phyloP scores from a whole-genome alignment of 2,797 vertebrate genomes.

The Pygocentrus nattereri region DNA sequence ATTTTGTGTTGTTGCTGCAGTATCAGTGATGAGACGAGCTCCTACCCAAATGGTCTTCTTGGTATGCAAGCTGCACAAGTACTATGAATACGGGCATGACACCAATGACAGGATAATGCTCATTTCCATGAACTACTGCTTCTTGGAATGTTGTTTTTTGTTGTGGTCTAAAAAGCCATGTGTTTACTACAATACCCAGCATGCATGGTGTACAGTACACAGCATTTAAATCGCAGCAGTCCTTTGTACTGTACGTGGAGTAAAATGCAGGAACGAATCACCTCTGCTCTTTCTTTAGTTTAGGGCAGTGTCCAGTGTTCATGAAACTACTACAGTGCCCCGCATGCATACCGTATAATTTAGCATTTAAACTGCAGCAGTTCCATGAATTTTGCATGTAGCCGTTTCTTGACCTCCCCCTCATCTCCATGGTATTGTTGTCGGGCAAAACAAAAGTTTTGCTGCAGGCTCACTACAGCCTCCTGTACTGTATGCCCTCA shows the following conservation, averaged over 20 bases:
- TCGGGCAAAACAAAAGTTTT: constrained; percentile 5
- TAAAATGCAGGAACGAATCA: background rate
- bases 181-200: background rate
- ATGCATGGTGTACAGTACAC: background rate
- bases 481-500: constrained; percentile 8
- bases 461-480: constrained; percentile 1
- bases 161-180: too few species aligned
- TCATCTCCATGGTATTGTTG: constrained; percentile 1
- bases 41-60: too few species aligned
- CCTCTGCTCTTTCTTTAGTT: background rate
- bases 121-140: too few species aligned
- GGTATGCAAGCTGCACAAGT: too few species aligned
- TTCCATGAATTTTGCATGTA: constrained; percentile 1
- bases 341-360: background rate
- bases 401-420: background rate
- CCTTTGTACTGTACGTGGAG: too few species aligned
- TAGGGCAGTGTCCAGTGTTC: background rate
- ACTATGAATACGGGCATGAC: too few species aligned
- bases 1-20: too few species aligned
- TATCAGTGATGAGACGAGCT: too few species aligned
- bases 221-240: too few species aligned
- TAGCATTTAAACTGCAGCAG: background rate
- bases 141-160: too few species aligned
- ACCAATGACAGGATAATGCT: too few species aligned
- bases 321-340: background rate